These are phyloP conservation scores for Trachymyrmex cornetzi DNA, from an alignment of 1,140 invertebrate genomes.

Conservation along the genomic window DNA sequence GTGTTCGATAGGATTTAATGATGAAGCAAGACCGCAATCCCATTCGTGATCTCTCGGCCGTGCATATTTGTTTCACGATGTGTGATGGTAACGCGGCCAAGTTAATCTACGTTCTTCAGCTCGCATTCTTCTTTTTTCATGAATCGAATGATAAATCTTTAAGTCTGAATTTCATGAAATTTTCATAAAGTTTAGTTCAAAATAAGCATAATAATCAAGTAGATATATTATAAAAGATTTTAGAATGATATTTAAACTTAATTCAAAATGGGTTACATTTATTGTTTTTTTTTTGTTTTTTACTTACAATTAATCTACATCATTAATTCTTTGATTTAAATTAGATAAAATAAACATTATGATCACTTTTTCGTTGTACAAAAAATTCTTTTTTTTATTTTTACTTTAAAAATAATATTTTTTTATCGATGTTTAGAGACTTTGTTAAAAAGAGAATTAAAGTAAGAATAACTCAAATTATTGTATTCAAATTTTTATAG, in stretches of 20 bases:
- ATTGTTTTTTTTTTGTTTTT: neutral
- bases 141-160: neutral
- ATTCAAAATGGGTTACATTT: neutral
- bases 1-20: slow-evolving; percentile 73
- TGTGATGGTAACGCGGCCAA: slow-evolving; percentile 19
- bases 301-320: neutral
- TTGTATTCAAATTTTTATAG: neutral
- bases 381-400: neutral
- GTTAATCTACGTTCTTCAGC: slow-evolving; percentile 32
- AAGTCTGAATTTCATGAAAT: neutral
- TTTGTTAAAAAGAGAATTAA: neutral
- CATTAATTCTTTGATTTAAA: neutral
- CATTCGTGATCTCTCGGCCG: slow-evolving; percentile 65
- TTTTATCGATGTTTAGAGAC: neutral
- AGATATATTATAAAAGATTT: neutral
- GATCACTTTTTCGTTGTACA: neutral
- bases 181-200: neutral
- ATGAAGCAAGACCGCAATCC: slow-evolving; percentile 66
- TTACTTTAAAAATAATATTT: neutral
- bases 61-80: slow-evolving; percentile 53
- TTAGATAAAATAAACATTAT: neutral
- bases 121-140: neutral
- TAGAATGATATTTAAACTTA: neutral
- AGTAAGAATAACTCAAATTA: neutral
- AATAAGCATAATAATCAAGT: neutral